Conservation (phyloP, 2,888 invertebrate genomes). For the Uropetala carovei region DNA sequence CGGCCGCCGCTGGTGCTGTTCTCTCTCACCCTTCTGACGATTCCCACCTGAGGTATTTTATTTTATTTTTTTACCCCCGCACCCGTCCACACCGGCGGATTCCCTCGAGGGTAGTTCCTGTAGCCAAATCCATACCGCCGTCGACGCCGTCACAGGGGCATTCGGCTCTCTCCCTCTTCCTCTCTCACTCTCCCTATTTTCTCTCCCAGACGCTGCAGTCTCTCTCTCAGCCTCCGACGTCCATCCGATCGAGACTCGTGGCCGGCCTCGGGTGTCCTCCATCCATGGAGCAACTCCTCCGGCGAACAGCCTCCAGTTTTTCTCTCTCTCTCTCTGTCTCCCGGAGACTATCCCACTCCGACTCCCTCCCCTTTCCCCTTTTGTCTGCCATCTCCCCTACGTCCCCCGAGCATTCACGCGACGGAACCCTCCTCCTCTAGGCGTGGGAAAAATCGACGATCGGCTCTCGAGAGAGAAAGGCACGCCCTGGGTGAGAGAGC, state of each 20-base stretch:
- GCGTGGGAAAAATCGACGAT: slow-evolving; percentile 29
- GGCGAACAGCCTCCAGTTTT: slow-evolving; percentile 23
- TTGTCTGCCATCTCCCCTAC: slow-evolving; percentile 4
- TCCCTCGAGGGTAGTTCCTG: slow-evolving; percentile 30
- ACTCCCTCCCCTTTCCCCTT: background rate
- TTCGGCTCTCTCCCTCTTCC: too few species aligned
- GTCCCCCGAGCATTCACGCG: slow-evolving; percentile 24
- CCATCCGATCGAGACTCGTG: slow-evolving; percentile 3
- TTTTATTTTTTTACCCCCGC: background rate
- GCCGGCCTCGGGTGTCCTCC: slow-evolving; percentile 22
- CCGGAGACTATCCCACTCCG: background rate
- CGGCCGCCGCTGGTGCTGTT: background rate
- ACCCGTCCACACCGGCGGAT: background rate
- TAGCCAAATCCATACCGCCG: background rate
- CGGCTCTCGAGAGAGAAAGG: background rate
- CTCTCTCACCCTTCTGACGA: background rate
- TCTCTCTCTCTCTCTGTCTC: background rate
- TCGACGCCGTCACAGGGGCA: too few species aligned
- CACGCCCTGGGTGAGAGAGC: background rate
- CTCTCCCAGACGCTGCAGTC: background rate
- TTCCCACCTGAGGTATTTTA: too few species aligned
- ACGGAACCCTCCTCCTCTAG: background rate
- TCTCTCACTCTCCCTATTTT: background rate
- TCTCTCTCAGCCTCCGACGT: background rate
- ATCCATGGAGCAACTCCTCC: slow-evolving; percentile 14